Evolutionary conservation across 2,888 invertebrate genomes (phyloP), one percentile per base, ranked within the genome.

Genomic region (Archips xylosteana): DNA sequence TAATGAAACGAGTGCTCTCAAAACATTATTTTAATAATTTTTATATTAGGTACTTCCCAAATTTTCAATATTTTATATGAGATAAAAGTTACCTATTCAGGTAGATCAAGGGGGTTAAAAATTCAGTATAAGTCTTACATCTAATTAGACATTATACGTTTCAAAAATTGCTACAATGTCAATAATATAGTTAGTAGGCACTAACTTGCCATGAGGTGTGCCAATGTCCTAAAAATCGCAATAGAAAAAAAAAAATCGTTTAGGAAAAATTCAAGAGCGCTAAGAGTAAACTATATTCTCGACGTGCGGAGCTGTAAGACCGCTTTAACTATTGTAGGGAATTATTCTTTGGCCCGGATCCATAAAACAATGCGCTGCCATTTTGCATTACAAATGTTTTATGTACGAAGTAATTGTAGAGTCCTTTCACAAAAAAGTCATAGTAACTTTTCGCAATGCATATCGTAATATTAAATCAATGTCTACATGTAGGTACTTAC

Each of bases 1-100:
- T 89, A 87, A 86, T 88, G 87, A 90, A 89, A 89, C 84, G 80
- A 87, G 93, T 93, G 94, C 93, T 90, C 82, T 86, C 73, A 81
- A 78, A 89, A 87, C 82, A 84, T 86, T 88, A 88, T 83, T 83
- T 82, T 82, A 83, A 80, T 83, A 80, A 80, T 76, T 76, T 79
- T 80, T 79, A 75, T 75, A 77, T 76, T 75, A 78, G 69, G 76
- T 70, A 65, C 64, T 59, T 70, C 34, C 13, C 62, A 57, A 76
- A 75, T 67, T 75, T 77, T 75, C 59, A 74, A 75, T 75, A 75
- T 71, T 75, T 75, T 75, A 75, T 71, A 70, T 66, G 76, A 76
- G 57, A 74, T 66, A 62, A 49, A 72, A 77, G 49, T 74, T 76
- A 75, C 60, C 75, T 78, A 68, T 69, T 57, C 72, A 64, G 71